phyloP scores from a whole-genome alignment of 2,113 vertebrate species.

The Beaufortia kweichowensis region DNA sequence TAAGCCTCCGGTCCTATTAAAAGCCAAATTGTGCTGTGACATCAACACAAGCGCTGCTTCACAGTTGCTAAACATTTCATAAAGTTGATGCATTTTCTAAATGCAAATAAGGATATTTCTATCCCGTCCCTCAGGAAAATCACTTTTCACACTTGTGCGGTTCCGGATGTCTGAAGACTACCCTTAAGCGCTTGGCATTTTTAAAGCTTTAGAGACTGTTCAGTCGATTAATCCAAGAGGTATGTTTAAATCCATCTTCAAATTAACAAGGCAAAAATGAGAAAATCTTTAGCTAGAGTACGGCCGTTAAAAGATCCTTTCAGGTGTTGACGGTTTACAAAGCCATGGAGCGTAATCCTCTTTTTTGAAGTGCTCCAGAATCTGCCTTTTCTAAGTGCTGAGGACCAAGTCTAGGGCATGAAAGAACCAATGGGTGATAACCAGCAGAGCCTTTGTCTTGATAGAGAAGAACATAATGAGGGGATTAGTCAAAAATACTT shows the following conservation, averaged over 20 bases:
- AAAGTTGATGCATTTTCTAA: conserved; percentile 60
- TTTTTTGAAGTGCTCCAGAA: conserved; percentile 22
- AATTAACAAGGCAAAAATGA: conserved; percentile 55
- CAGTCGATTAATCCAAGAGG: conserved; percentile 54
- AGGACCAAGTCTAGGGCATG: conserved; percentile 35
- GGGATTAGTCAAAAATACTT: conserved; percentile 13
- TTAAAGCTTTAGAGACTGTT: conserved; percentile 41
- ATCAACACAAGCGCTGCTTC: conserved; percentile 48
- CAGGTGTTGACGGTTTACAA: conserved; percentile 59
- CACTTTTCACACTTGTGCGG: conserved; percentile 57
- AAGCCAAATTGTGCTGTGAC: conserved; percentile 54
- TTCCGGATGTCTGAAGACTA: conserved; percentile 44
- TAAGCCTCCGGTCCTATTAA: conserved; percentile 55
- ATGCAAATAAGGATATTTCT: conserved; percentile 57
- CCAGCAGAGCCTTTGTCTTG: conserved; percentile 50
- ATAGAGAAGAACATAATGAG: conserved; percentile 42
- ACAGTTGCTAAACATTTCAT: conserved; percentile 58
- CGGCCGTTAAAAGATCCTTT: conserved; percentile 42
- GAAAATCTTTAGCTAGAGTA: conserved; percentile 43
- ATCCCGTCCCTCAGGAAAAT: conserved; percentile 54
- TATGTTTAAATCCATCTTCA: conserved; percentile 53
- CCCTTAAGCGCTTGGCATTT: conserved; percentile 42
- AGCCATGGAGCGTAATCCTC: conserved; percentile 54
- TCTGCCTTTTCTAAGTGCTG: conserved; percentile 24
- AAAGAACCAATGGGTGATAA: conserved; percentile 40